A percentile compares a stretch with the other conserved stretches of the same genome.
Conservation (phyloP, 35 echinoderm and acorn worm genomes). For the Amphiura filiformis region DNA sequence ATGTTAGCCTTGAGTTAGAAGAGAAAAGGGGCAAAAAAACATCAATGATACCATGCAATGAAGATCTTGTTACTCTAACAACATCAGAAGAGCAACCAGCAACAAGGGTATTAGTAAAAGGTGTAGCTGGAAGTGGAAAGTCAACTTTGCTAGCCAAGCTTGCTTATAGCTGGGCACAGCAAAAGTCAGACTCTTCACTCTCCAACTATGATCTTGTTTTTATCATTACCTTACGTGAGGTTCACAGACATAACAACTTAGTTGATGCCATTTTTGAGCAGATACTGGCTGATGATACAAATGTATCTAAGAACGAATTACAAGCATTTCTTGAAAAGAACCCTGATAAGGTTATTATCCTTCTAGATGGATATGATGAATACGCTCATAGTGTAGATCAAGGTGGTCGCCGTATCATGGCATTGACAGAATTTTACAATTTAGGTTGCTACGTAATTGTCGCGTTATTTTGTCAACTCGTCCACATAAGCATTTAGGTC, state of each 20-base stretch:
- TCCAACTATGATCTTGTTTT: not conserved
- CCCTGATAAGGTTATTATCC: not conserved
- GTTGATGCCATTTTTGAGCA: constrained; percentile 3
- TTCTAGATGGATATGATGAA: constrained; percentile 25
- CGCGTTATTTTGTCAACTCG: constrained; percentile 4
- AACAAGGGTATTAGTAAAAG: not conserved
- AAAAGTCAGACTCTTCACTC: not conserved
- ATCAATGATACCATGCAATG: too few relatives aligned
- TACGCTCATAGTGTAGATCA: not conserved
- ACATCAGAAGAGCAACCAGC: not conserved
- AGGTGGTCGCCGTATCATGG: not conserved
- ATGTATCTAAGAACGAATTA: constrained; percentile 21
- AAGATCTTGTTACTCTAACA: not conserved
- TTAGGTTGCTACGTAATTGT: not conserved
- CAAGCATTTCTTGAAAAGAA: not conserved
- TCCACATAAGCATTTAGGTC: constrained; percentile 10
- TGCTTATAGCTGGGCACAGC: not conserved
- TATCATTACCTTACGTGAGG: not conserved
- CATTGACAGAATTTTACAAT: not conserved
- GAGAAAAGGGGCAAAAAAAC: too few relatives aligned
- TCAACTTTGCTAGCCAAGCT: not conserved
- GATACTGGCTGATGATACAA: constrained; percentile 26
- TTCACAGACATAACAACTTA: not conserved
- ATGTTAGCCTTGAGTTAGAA: not conserved
- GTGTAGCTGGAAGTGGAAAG: not conserved